phyloP scores from a whole-genome alignment of 2,888 invertebrate genomes.

The Sialis lutaria region DNA sequence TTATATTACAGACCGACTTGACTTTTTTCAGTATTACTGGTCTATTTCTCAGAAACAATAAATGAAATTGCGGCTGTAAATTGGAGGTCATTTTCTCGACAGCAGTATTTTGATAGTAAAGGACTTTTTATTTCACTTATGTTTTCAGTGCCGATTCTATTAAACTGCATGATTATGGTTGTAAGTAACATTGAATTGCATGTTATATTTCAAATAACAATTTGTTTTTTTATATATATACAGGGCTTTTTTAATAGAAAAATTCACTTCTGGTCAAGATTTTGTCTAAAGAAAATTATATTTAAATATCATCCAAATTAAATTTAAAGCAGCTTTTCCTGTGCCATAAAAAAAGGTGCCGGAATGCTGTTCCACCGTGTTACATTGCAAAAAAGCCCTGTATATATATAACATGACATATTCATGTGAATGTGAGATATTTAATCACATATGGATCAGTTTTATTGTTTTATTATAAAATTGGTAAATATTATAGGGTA shows the following conservation, averaged over 20 bases:
- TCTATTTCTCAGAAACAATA: constrained; percentile 79
- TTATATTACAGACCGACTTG: constrained; percentile 6
- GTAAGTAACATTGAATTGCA: constrained; percentile 38
- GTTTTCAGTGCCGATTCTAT: constrained; percentile 79
- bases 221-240: not conserved
- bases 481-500: constrained; percentile 40
- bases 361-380: too few relatives aligned
- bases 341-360: too few relatives aligned
- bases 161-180: constrained; percentile 88
- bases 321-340: too few relatives aligned
- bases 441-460: too few relatives aligned
- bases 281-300: too few relatives aligned
- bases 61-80: constrained; percentile 78
- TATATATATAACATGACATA: too few relatives aligned
- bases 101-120: constrained; percentile 88
- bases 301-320: too few relatives aligned
- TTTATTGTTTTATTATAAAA: too few relatives aligned
- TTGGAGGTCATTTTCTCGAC: constrained; percentile 74
- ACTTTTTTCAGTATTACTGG: constrained; percentile 54
- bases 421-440: too few relatives aligned
- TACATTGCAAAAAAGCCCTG: too few relatives aligned
- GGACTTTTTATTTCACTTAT: constrained; percentile 87
- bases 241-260: too few relatives aligned
- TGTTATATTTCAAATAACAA: not conserved
- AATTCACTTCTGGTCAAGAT: too few relatives aligned